Base-by-base conservation (phyloP, 2,888 invertebrate species). In the Leucophora obtusa region DNA sequence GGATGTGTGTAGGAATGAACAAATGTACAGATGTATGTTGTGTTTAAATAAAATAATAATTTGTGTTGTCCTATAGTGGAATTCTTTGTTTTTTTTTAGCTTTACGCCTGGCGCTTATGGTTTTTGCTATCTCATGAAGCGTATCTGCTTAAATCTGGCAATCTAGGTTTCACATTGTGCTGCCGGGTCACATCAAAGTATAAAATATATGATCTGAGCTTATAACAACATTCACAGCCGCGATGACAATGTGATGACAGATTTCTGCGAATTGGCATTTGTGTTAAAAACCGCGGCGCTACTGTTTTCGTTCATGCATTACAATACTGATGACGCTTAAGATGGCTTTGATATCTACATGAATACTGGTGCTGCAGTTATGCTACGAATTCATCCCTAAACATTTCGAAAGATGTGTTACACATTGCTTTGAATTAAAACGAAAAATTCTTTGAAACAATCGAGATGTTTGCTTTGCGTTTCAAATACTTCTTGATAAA, bases 221-320 rank as follows among this genome's bases (percentile, higher is more conserved):
- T 81, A 70, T 62, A 77, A 74, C 73, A 77, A 81, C 81, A 81
- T 70, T 69, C 60, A 50, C 54, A 11, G 77, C 62, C 60, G 62
- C 84, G 86, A 86, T 86, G 87, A 87, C 87, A 87, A 85, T 86
- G 86, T 86, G 87, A 87, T 87, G 87, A 87, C 87, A 88, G 87
- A 87, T 87, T 87, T 87, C 87, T 84, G 85, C 87, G 87, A 87
- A 87, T 87, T 87, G 86, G 86, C 86, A 86, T 79, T 83, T 82
- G 80, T 83, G 82, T 81, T 74, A 70, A 81, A 81, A 78, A 73
- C 77, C 72, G 83, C 85, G 86, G 87, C 87, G 87, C 87, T 87
- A 87, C 87, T 87, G 87, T 87, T 86, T 85, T 83, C 86, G 83
- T 73, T 87, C 83, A 87, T 86, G 86, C 87, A 86, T 84, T 77